Percentiles rank a stretch among this genome's conserved stretches.
phyloP scores from a whole-genome alignment of 2,113 vertebrate species.

The Myocastor coypus region DNA sequence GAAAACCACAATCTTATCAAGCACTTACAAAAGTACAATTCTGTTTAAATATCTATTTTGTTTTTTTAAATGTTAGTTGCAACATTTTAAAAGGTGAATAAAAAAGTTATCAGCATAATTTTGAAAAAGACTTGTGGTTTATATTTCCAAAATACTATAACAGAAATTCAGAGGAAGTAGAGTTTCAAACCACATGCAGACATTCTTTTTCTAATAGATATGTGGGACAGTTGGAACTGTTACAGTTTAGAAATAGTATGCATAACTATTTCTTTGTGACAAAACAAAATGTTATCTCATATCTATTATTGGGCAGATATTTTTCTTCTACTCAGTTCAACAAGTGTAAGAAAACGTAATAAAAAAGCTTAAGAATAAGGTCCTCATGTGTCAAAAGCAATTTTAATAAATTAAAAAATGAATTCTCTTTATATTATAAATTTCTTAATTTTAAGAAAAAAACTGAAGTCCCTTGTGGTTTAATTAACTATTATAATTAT shows the following conservation, averaged over 20 bases:
- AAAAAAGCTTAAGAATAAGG: background rate
- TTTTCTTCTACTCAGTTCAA: slow-evolving; percentile 4
- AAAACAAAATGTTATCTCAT: background rate
- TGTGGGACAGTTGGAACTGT: background rate
- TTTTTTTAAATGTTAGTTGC: slow-evolving; percentile 77
- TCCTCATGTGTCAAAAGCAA: background rate
- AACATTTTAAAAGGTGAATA: slow-evolving; percentile 75
- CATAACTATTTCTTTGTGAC: background rate
- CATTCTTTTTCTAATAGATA: slow-evolving; percentile 43
- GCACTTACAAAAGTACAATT: slow-evolving; percentile 77
- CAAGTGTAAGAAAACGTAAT: background rate
- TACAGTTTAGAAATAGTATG: background rate
- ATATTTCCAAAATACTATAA: slow-evolving; percentile 81
- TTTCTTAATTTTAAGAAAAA: background rate
- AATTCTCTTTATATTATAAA: background rate
- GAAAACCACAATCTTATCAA: slow-evolving; percentile 88
- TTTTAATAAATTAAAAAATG: background rate
- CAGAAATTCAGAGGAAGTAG: slow-evolving; percentile 77
- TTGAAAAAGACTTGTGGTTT: slow-evolving; percentile 76
- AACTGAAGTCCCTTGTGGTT: background rate
- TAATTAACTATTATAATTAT: background rate
- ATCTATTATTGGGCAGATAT: background rate
- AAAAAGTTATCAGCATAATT: slow-evolving; percentile 64
- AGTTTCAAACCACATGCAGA: slow-evolving; percentile 70
- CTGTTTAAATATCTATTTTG: slow-evolving; percentile 77